These are phyloP conservation scores for Felis chaus DNA, from an alignment of 2,113 vertebrate species.

Conservation along the genomic window DNA sequence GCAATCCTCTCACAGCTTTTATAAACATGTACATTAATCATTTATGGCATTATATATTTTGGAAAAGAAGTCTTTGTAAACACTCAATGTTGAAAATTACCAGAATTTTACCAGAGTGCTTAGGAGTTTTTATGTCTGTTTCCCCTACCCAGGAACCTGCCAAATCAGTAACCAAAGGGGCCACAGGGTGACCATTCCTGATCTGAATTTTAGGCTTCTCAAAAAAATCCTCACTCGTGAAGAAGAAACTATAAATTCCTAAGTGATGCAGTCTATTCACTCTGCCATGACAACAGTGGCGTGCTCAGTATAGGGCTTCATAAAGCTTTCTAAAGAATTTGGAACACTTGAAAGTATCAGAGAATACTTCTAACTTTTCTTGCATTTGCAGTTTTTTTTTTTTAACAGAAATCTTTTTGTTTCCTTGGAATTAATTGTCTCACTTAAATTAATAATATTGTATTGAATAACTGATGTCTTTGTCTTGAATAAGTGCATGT, in stretches of 20 bases:
- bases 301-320: background rate
- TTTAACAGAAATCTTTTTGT: background rate
- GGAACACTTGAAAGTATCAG: background rate
- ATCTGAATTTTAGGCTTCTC: background rate
- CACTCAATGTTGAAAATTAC: background rate
- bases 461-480: background rate
- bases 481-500: background rate
- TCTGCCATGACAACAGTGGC: background rate
- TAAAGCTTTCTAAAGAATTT: background rate
- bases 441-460: background rate
- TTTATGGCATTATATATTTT: background rate
- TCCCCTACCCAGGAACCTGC: background rate
- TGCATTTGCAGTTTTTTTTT: background rate
- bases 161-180: background rate
- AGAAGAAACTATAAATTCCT: background rate
- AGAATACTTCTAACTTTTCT: background rate
- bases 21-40: background rate
- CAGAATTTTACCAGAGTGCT: background rate
- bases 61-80: conserved; percentile 9
- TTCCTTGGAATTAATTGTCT: conserved; percentile 14
- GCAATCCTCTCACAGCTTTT: background rate
- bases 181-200: background rate
- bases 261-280: background rate
- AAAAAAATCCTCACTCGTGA: background rate
- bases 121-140: background rate